Conservation (phyloP, 2,888 invertebrate genomes). For the Rhagium mordax region DNA sequence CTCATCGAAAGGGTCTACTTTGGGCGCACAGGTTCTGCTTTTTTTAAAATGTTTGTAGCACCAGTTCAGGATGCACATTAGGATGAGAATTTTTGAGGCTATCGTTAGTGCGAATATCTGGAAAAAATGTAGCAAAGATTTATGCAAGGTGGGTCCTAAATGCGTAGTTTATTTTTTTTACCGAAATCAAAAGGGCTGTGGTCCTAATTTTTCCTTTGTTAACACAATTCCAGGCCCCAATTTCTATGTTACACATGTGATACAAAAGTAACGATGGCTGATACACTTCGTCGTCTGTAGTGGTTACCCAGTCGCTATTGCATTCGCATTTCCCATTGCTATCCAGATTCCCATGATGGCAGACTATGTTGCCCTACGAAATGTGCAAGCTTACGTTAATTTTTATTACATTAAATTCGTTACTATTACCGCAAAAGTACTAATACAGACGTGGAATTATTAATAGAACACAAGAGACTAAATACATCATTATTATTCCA, state of each 20-base stretch:
- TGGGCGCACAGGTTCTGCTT: constrained; percentile 33
- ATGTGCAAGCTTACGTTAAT: neutral
- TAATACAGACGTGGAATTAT: no score
- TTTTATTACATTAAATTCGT: no score
- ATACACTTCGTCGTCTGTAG: constrained; percentile 62
- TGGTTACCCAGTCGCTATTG: constrained; percentile 67
- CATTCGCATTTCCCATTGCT: constrained; percentile 67
- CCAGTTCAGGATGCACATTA: constrained; percentile 61
- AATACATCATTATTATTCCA: no score
- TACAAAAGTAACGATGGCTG: constrained; percentile 65
- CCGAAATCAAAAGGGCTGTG: constrained; percentile 62
- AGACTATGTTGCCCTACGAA: constrained; percentile 63
- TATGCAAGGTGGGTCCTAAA: neutral
- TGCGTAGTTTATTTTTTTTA: no score
- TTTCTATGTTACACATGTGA: constrained; percentile 70
- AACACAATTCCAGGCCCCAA: constrained; percentile 63
- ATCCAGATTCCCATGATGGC: constrained; percentile 66
- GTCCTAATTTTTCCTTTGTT: constrained; percentile 62
- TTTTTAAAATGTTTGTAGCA: constrained; percentile 57
- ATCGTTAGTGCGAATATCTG: constrained; percentile 58
- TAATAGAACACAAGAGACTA: no score
- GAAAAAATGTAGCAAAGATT: no score
- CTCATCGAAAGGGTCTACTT: constrained; percentile 43
- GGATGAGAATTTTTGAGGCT: constrained; percentile 57
- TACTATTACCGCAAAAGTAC: no score